phyloP scores from a whole-genome alignment of 2,797 vertebrate genomes.

The Mionectes olivaceus region DNA sequence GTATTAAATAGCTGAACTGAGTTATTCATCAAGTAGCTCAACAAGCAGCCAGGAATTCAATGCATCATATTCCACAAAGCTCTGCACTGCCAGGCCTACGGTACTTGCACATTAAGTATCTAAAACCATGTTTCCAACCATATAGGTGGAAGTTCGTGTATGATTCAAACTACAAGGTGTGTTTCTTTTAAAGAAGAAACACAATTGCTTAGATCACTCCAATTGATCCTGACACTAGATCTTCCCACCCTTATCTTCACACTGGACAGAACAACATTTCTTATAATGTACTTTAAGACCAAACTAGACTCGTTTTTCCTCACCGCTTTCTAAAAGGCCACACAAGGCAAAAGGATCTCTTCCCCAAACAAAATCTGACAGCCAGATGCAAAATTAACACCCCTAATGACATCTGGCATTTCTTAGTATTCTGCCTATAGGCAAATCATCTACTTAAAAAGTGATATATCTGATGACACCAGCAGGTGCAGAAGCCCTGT shows the following conservation, averaged over 20 bases:
- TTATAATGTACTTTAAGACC: background rate
- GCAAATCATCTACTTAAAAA: background rate
- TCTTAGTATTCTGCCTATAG: background rate
- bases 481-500: background rate
- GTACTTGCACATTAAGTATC: background rate
- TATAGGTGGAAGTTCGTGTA: background rate
- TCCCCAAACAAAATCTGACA: background rate
- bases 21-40: background rate
- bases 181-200: background rate
- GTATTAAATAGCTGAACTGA: background rate
- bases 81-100: background rate
- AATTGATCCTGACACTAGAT: background rate
- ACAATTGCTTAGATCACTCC: background rate
- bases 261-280: background rate
- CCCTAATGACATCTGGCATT: background rate
- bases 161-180: background rate
- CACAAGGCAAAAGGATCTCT: background rate
- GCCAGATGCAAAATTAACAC: conserved; percentile 20
- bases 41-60: background rate
- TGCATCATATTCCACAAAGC: background rate
- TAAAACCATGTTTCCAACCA: background rate
- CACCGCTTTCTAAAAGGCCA: background rate
- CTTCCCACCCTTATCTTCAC: background rate
- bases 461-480: background rate
- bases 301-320: background rate